Base-by-base conservation (phyloP, 2,113 vertebrate genomes). In the Etheostoma cragini region DNA sequence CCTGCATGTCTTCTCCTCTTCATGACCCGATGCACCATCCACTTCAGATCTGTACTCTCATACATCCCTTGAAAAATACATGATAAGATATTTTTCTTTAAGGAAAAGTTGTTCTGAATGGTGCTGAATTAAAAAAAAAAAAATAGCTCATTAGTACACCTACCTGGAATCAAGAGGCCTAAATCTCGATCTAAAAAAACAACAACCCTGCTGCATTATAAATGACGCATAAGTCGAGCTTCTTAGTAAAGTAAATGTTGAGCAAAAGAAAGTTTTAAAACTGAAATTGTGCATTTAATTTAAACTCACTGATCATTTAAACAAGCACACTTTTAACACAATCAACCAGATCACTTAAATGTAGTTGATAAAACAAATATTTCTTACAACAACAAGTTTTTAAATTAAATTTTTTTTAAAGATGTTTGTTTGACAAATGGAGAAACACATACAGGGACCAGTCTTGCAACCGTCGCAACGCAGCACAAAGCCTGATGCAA, bases 31-130 rank as follows among this genome's bases (percentile, higher is more conserved):
- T 65, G 46, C 64, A 47, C 61, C 24, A 47, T 52, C 33, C 38
- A 47, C 63, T 30, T 75, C 52, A 33, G 2, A 56, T 67, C 49
- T 56, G 67, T 6, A 42, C 30, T 64, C 61, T 77, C 2, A 42
- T 42, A 17, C 42, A 73, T 64, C 56, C 58, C 60, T 81, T 87
- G 63, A 82, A 83, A 85, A 78, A 71, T 82, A 75, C 66, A 83
- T 74, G 54, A 72, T 45, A 49, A 81, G n/a, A 57, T 54, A 54
- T 62, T 26, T 75, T 84, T 53, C 77, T 49, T 1, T 56, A 82
- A 60, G 33, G 33, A 58, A 53, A 56, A 66, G 35, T 67, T 68
- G 52, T 65, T 72, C 77, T 72, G 57, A 78, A 74, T 74, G 35
- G 26, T 68, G 50, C 30, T 53, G 73, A 89, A 75, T 84, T 24